Evolutionary conservation across 2,113 vertebrate species (phyloP).

Genomic region (Gasterosteus aculeatus): DNA sequence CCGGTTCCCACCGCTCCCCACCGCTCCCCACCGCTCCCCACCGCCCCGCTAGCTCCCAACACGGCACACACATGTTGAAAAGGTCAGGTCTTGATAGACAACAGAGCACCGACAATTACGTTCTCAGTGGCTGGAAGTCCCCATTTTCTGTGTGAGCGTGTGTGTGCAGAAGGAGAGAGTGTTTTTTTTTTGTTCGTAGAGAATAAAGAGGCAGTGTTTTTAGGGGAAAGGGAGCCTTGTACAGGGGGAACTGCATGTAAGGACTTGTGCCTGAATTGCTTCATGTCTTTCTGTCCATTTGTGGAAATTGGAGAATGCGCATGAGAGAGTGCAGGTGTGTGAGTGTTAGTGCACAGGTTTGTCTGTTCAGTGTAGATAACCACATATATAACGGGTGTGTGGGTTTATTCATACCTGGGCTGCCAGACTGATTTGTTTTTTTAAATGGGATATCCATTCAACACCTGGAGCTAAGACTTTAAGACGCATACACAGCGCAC

Average conservation of each 20-base stretch:
- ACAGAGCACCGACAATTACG: constrained; percentile 81
- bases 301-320: constrained; percentile 60
- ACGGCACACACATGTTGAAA: constrained; percentile 75
- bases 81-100: constrained; percentile 82
- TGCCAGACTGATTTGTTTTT: constrained; percentile 21
- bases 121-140: constrained; percentile 79
- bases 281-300: constrained; percentile 66
- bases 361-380: constrained; percentile 11
- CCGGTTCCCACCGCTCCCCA: constrained; percentile 78
- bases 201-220: constrained; percentile 83
- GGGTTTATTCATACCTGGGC: constrained; percentile 23
- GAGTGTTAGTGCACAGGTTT: constrained; percentile 2
- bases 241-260: constrained; percentile 70
- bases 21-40: constrained; percentile 77
- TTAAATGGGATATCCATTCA: constrained; percentile 23
- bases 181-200: constrained; percentile 55
- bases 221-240: constrained; percentile 62
- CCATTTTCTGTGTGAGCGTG: constrained; percentile 54
- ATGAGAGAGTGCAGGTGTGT: constrained; percentile 59
- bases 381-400: not conserved
- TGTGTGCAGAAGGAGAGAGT: constrained; percentile 55
- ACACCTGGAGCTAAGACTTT: constrained; percentile 17
- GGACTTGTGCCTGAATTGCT: constrained; percentile 72
- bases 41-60: constrained; percentile 46
- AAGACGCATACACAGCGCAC: not conserved